Conservation (phyloP, 1,140 invertebrate species). For the Chelonus insularis region DNA sequence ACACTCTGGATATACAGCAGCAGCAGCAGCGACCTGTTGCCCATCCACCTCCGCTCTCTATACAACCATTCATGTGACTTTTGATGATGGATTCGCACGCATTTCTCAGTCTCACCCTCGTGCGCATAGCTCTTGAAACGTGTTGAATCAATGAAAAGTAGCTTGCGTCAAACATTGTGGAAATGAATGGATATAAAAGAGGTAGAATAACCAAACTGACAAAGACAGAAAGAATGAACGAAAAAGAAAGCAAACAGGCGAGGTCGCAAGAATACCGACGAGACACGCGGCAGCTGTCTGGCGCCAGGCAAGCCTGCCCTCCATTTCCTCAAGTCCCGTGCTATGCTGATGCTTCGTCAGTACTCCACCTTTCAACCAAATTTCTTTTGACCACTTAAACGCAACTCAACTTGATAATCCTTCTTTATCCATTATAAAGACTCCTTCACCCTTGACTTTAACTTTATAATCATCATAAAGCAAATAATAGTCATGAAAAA, state of each 20-base stretch:
- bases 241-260: constrained; percentile 32
- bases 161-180: not conserved
- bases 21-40: constrained; percentile 5
- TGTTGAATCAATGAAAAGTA: constrained; percentile 14
- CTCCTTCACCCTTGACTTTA: no score
- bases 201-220: constrained; percentile 4
- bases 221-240: constrained; percentile 22
- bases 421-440: no score
- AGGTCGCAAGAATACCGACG: constrained; percentile 28
- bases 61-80: constrained; percentile 11
- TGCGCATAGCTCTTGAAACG: not conserved
- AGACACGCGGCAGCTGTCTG: constrained; percentile 38
- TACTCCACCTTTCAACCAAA: constrained; percentile 9
- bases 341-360: not conserved
- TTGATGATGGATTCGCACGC: constrained; percentile 13
- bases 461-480: no score
- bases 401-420: not conserved
- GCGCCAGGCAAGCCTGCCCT: constrained; percentile 33
- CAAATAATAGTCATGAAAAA: not conserved
- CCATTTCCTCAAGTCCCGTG: constrained; percentile 23
- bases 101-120: not conserved
- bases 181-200: constrained; percentile 17
- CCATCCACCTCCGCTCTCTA: not conserved
- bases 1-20: not conserved
- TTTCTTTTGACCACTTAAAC: not conserved